Evolutionary conservation across 2,113 vertebrate species (phyloP).

Genomic region (Camarhynchus parvulus): DNA sequence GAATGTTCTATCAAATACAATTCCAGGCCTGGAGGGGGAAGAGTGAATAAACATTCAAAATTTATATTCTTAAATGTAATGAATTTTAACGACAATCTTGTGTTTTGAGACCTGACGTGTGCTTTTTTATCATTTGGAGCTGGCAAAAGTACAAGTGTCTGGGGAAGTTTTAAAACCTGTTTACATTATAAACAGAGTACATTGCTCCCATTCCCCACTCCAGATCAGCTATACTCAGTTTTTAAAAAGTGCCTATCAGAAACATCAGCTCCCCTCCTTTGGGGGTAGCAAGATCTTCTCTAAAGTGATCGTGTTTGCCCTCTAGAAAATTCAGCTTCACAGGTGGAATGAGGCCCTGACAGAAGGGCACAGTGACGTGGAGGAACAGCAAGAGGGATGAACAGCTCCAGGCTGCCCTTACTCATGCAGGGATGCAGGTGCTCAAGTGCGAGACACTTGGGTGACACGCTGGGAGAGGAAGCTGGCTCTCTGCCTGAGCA

Average conservation of each 20-base stretch:
- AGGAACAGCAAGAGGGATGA: background rate
- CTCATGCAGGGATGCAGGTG: background rate
- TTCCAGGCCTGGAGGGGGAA: background rate
- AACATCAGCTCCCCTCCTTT: background rate
- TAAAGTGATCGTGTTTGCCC: background rate
- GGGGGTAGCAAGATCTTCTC: background rate
- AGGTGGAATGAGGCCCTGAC: background rate
- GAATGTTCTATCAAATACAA: background rate
- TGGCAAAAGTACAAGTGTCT: background rate
- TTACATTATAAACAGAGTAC: background rate
- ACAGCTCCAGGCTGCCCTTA: background rate
- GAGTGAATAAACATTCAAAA: background rate
- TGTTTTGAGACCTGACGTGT: background rate
- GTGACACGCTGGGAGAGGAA: rapidly evolving
- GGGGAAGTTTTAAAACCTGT: background rate
- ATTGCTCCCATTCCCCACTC: background rate
- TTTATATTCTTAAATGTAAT: background rate
- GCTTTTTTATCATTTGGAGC: background rate
- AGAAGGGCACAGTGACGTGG: background rate
- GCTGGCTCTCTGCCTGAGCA: background rate
- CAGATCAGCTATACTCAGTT: background rate
- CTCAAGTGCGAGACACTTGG: background rate
- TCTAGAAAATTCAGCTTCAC: background rate
- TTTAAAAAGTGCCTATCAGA: background rate
- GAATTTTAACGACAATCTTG: constrained; percentile 5